These are phyloP conservation scores for Alauda arvensis DNA, from an alignment of 2,797 vertebrate species.

Conservation along the genomic window DNA sequence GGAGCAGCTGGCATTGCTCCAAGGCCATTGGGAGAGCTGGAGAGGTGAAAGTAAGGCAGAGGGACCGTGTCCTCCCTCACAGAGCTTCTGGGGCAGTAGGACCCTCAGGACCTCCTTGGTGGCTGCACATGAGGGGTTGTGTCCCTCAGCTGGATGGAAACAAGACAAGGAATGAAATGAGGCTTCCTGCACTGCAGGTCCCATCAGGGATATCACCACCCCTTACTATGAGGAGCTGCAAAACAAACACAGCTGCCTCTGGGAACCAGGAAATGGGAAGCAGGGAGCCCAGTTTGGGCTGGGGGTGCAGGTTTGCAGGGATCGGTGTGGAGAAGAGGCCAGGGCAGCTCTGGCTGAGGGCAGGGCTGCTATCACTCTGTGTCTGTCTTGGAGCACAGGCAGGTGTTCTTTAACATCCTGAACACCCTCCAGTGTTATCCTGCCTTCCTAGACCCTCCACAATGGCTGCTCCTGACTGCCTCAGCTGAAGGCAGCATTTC, in stretches of 20 bases:
- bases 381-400: background rate
- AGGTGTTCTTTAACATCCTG: background rate
- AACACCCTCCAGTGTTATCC: background rate
- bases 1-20: accelerated
- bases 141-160: background rate
- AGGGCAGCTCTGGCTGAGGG: background rate
- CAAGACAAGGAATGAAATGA: background rate
- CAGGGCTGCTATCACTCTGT: background rate
- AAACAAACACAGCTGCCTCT: background rate
- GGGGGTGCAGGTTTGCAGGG: background rate
- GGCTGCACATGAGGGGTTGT: background rate
- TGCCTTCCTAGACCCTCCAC: background rate
- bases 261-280: background rate
- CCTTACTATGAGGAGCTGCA: background rate
- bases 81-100: background rate
- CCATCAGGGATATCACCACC: background rate
- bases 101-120: accelerated
- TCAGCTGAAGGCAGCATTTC: background rate
- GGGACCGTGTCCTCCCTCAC: accelerated
- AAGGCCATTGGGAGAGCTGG: background rate
- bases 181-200: background rate
- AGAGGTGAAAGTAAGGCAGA: background rate
- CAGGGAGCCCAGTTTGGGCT: background rate
- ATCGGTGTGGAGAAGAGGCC: background rate
- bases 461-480: background rate